Evolutionary conservation across 2,888 invertebrate genomes (phyloP), one percentile per base, ranked within the genome.

Genomic region (Ectropis crepuscularia): DNA sequence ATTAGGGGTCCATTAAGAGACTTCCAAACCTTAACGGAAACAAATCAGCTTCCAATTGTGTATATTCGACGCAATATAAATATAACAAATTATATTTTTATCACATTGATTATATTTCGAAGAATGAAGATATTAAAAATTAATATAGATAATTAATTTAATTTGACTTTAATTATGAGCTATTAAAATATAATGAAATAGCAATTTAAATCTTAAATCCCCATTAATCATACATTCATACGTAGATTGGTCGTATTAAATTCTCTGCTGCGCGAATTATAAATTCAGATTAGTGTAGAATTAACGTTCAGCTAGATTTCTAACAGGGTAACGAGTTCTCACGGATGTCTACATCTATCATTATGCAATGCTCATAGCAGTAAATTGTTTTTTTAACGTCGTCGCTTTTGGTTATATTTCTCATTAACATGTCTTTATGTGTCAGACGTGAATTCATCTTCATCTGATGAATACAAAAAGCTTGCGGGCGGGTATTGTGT

Each of bases 401-500:
- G 47, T 63, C 53, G 65, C 71, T 71, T 78, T 76, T 76, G 76
- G 71, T 79, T 78, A 74, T 77, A 79, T 78, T 79, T 78, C 75
- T 77, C 71, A 81, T 82, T 81, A 80, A 74, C 79, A 81, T 80
- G 74, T 75, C 74, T 81, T 83, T 78, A 77, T 75, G 81, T 83
- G 81, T 82, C 80, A 76, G 74, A 78, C 80, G 81, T 80, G 81
- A 82, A 83, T 84, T 80, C 74, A 81, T 84, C 82, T 84, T 80
- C 77, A 75, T 78, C 72, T 77, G 76, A 78, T 78, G 82, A 81
- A 82, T 83, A 83, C 76, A 83, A 82, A 87, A 82, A 78, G 68
- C 73, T 64, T 68, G 82, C 82, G 77, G 85, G 84, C 81, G 81
- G 84, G 81, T 83, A 87, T 85, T 87, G 86, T 87, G 81, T 86